Evolutionary conservation across 2,113 vertebrate species (phyloP), one percentile per base, ranked within the genome.

Genomic region (Meleagris gallopavo): DNA sequence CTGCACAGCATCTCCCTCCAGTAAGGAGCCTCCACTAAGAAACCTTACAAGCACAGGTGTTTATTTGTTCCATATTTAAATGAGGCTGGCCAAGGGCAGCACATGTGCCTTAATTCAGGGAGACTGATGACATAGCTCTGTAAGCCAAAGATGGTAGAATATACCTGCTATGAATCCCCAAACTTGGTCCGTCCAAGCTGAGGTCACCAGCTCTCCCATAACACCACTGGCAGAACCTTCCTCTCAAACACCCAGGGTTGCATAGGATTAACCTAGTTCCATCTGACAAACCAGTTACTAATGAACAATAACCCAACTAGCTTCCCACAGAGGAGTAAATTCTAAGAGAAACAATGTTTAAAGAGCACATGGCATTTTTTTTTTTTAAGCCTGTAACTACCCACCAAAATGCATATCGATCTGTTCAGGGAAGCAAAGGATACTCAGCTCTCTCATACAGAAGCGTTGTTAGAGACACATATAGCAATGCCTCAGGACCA

Each of bases 321-420:
- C 43, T 88, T 70, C 73, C 30, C 61, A n/a, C 1, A 54, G 17
- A 2, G 13, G 2, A 81, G 17, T 15, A 27, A 20, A 48, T 19
- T 40, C 50, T 64, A 89, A 88, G 22, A 83, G 77, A 90, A 86
- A 34, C 5, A 14, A 6, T 52, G 12, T 41, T 61, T 74, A 45
- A 86, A 86, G n/a, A 90, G 52, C 70, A 78, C 2, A 0, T 13
- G 21, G 20, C 5, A 15, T 29, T 80, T 85, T 11, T 85, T 11
- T n/a, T n/a, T 36, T 86, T 24, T 46, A 21, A 1, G 0, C 3
- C 57, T 83, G 6, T 52, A 84, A 46, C 10, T 34, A 40, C 38
- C 40, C 45, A 30, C 30, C 48, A 48, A 79, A 82, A 40, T 3
- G 3, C 1, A 0, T 9, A 43, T 0, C 57, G 18, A 52, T 60